Percentiles rank a stretch among this genome's conserved stretches.
phyloP scores from a whole-genome alignment of 1,140 invertebrate species.

The Zaprionus vittiger region DNA sequence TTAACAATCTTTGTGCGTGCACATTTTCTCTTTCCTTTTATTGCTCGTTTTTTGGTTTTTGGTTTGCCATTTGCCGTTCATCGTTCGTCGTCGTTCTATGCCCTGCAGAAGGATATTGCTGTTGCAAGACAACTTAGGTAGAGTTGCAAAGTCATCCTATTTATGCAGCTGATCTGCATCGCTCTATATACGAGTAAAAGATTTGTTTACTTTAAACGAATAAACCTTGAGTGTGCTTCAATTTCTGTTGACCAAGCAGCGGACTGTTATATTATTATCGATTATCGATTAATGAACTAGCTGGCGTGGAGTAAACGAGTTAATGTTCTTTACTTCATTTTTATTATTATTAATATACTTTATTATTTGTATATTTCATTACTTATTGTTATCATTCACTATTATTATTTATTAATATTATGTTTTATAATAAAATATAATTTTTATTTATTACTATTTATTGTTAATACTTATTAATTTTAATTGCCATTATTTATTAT shows the following conservation, averaged over 20 bases:
- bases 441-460: no score
- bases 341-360: no score
- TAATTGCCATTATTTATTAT: no score
- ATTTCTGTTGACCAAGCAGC: not conserved
- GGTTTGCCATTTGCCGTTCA: slow-evolving; percentile 44
- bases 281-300: not conserved
- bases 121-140: not conserved
- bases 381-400: no score
- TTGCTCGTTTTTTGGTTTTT: slow-evolving; percentile 32
- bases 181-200: not conserved
- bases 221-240: no score
- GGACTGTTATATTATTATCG: not conserved
- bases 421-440: no score
- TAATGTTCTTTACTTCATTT: no score
- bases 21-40: slow-evolving; percentile 29
- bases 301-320: no score
- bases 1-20: slow-evolving; percentile 56
- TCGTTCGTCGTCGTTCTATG: not conserved
- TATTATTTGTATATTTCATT: no score
- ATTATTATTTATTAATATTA: no score
- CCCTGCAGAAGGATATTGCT: not conserved
- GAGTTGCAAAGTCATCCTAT: not conserved
- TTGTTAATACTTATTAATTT: no score
- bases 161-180: slow-evolving; percentile 2
- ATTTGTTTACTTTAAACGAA: not conserved